Evolutionary conservation across 2,113 vertebrate species (phyloP).

Genomic region (Dipodomys merriami): DNA sequence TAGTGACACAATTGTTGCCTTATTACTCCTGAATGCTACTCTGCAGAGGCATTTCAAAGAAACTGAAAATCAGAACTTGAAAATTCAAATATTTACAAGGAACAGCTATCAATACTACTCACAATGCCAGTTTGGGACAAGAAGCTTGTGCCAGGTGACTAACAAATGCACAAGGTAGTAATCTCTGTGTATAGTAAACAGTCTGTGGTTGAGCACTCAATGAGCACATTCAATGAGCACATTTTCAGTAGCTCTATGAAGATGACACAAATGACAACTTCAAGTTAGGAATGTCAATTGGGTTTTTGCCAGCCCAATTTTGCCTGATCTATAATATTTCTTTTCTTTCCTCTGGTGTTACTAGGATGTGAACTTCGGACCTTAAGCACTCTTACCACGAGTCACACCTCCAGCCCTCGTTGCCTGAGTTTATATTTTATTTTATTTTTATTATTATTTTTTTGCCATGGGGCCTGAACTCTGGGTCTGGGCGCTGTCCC

Average conservation of each 20-base stretch:
- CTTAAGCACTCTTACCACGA: too few species aligned
- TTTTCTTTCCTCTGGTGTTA: too few species aligned
- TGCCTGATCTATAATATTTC: slow-evolving; percentile 21
- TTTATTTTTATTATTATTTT: too few species aligned
- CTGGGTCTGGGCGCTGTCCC: too few species aligned
- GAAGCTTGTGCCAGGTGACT: neutral
- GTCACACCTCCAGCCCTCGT: too few species aligned
- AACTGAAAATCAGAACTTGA: slow-evolving; percentile 10
- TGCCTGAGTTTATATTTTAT: too few species aligned
- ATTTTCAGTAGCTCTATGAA: neutral
- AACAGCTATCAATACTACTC: neutral
- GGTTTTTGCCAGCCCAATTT: neutral
- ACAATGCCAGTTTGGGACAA: neutral
- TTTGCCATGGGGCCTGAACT: too few species aligned
- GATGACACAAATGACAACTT: neutral
- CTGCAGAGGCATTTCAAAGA: slow-evolving; percentile 13
- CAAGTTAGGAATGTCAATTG: neutral
- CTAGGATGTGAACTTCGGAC: too few species aligned
- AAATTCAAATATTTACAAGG: slow-evolving; percentile 37
- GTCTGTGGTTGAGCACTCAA: neutral
- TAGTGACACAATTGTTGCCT: neutral
- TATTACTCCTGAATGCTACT: neutral
- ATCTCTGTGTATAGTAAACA: neutral
- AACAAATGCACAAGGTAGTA: neutral
- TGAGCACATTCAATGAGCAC: neutral